A percentile compares a stretch with the other conserved stretches of the same genome.
Evolutionary conservation across 2,113 vertebrate species (phyloP).

Genomic region (Elachura formosa): DNA sequence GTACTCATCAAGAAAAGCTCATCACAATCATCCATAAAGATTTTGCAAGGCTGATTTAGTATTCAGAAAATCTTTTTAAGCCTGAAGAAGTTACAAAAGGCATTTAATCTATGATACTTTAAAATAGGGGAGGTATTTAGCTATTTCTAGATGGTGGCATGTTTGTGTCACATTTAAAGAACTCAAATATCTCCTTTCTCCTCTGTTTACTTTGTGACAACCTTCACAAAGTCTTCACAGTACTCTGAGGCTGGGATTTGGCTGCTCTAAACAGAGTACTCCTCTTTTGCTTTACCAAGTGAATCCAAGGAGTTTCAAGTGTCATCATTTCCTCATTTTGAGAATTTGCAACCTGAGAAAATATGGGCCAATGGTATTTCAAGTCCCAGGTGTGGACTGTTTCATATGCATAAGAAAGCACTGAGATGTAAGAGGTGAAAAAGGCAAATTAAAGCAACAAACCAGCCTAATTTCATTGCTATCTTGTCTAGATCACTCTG

Average conservation of each 20-base stretch:
- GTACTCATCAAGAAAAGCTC: neutral
- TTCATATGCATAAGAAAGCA: neutral
- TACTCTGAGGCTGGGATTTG: neutral
- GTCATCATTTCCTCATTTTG: neutral
- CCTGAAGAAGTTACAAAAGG: neutral
- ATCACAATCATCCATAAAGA: neutral
- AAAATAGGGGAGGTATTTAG: neutral
- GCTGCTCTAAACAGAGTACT: fast-evolving
- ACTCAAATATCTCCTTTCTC: neutral
- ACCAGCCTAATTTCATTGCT: neutral
- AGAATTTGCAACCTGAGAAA: neutral
- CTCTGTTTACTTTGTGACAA: neutral
- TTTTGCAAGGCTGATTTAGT: neutral
- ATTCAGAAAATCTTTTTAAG: neutral
- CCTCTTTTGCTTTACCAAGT: neutral
- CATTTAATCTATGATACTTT: neutral
- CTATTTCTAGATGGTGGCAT: neutral
- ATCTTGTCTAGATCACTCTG: neutral
- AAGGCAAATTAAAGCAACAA: neutral
- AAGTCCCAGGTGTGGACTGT: neutral
- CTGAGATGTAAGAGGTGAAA: neutral
- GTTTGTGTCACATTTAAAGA: neutral
- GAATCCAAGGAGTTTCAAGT: neutral
- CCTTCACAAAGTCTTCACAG: neutral
- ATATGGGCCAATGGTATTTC: neutral